Evolutionary conservation across 2,113 vertebrate genomes (phyloP).

Genomic region (Chaetura pelagica): DNA sequence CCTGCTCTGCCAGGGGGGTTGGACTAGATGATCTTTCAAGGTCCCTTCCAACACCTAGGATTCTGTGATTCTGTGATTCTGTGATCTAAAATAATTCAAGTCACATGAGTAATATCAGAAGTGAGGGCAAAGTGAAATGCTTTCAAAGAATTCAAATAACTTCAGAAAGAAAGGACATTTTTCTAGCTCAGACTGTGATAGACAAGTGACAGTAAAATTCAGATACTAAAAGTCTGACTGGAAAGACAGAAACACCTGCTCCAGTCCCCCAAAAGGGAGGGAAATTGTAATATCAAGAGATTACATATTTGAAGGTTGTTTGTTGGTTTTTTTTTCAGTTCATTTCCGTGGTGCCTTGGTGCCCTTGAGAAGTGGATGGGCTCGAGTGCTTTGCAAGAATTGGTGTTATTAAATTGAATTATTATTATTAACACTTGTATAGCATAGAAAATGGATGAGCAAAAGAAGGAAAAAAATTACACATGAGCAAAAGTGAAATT

Average conservation of each 20-base stretch:
- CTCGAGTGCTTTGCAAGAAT: constrained; percentile 68
- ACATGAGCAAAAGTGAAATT: constrained; percentile 57
- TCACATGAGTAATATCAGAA: background rate
- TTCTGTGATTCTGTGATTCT: background rate
- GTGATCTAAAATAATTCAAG: background rate
- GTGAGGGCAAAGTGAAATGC: background rate
- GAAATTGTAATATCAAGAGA: constrained; percentile 47
- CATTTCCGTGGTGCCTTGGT: constrained; percentile 71
- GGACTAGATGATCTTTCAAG: too few relatives aligned
- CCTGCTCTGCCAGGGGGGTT: too few relatives aligned
- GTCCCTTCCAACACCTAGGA: too few relatives aligned
- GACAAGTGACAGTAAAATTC: constrained; percentile 26
- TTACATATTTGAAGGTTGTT: constrained; percentile 71
- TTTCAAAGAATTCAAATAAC: background rate
- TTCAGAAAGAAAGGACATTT: background rate
- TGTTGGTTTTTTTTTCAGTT: constrained; percentile 74
- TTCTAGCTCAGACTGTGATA: background rate
- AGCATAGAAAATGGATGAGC: constrained; percentile 41
- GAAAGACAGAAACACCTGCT: constrained; percentile 13
- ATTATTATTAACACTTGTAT: constrained; percentile 79
- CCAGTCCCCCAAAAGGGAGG: background rate
- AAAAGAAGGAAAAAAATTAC: background rate
- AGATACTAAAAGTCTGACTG: constrained; percentile 20
- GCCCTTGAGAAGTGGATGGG: constrained; percentile 74
- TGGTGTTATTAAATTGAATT: constrained; percentile 80